Evolutionary conservation across 2,797 vertebrate genomes (phyloP).

Genomic region (Spinibarbus caldwelli): DNA sequence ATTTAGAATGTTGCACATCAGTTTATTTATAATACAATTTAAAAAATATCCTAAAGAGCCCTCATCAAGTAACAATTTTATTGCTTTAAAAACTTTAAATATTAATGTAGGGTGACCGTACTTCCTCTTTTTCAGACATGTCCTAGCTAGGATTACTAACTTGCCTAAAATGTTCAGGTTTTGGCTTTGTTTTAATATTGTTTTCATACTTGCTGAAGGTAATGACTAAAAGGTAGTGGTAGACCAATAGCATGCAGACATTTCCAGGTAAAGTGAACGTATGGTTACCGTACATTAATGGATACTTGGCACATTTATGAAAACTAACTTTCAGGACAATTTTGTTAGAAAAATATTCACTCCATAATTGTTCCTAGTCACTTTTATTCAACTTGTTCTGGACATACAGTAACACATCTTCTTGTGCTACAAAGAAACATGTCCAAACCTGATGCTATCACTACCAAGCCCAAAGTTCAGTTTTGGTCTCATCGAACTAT

Average conservation of each 20-base stretch:
- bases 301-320: neutral
- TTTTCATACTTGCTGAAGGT: neutral
- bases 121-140: too few species aligned
- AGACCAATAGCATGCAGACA: neutral
- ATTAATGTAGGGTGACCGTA: too few species aligned
- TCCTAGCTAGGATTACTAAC: too few species aligned
- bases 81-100: too few species aligned
- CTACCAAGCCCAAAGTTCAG: neutral
- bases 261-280: neutral
- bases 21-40: too few species aligned
- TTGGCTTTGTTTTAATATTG: neutral
- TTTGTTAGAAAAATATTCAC: neutral
- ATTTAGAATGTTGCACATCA: too few species aligned
- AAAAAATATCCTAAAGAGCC: too few species aligned
- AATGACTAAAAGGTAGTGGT: neutral
- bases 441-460: neutral
- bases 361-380: neutral
- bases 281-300: neutral
- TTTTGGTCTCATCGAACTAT: neutral
- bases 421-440: neutral
- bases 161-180: neutral
- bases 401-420: neutral
- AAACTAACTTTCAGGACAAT: neutral
- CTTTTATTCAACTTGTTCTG: neutral
- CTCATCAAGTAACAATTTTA: too few species aligned